phyloP scores from a whole-genome alignment of 2,113 vertebrate species.

The Zosterops hypoxanthus region DNA sequence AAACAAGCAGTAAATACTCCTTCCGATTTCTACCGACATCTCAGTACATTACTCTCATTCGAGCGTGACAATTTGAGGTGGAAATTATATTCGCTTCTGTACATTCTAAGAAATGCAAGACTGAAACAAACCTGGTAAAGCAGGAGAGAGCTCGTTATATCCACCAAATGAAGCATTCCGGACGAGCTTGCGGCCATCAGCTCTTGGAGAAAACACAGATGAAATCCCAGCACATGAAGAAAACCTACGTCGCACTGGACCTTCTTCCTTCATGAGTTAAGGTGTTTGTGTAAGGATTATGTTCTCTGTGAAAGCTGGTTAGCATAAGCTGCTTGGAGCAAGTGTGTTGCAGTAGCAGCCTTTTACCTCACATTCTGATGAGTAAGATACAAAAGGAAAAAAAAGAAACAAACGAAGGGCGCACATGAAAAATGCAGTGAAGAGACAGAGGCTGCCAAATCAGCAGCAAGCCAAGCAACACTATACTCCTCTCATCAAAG shows the following conservation, averaged over 20 bases:
- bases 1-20: neutral
- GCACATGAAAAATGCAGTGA: slow-evolving; percentile 69
- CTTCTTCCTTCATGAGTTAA: slow-evolving; percentile 91
- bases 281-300: slow-evolving; percentile 68
- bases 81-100: neutral
- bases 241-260: slow-evolving; percentile 87
- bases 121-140: slow-evolving; percentile 88
- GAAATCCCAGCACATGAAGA: slow-evolving; percentile 88
- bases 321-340: slow-evolving; percentile 72
- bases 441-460: slow-evolving; percentile 69
- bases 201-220: slow-evolving; percentile 82
- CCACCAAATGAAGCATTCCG: slow-evolving; percentile 98
- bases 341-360: slow-evolving; percentile 69
- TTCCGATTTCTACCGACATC: neutral
- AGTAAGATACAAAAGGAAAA: slow-evolving; percentile 62
- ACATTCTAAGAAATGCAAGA: slow-evolving; percentile 44
- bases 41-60: neutral
- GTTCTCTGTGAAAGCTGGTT: slow-evolving; percentile 73
- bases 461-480: slow-evolving; percentile 68
- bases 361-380: slow-evolving; percentile 76
- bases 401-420: slow-evolving; percentile 72
- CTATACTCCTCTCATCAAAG: neutral
- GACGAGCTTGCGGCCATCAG: slow-evolving; percentile 91
- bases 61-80: neutral
- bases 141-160: slow-evolving; percentile 91